phyloP scores from a whole-genome alignment of 2,888 invertebrate species.

The Cheiracanthium punctorium region DNA sequence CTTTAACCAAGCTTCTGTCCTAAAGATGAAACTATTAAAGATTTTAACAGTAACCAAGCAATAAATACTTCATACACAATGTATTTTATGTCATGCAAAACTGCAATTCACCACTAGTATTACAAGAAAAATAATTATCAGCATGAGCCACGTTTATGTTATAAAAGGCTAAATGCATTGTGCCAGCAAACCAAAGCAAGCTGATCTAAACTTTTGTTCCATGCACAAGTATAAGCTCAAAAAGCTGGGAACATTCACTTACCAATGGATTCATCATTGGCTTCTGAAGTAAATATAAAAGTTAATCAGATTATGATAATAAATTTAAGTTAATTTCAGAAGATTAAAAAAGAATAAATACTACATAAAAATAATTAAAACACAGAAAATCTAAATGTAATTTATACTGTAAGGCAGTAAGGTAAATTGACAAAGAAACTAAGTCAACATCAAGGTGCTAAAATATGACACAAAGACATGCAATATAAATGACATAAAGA shows the following conservation, averaged over 20 bases:
- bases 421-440: too few species aligned
- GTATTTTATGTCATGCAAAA: background rate
- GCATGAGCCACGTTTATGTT: background rate
- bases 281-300: constrained; percentile 67
- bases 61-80: background rate
- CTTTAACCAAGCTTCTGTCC: background rate
- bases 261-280: constrained; percentile 65
- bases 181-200: constrained; percentile 41
- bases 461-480: background rate
- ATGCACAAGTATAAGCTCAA: constrained; percentile 65
- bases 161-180: background rate
- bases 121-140: background rate
- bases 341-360: background rate
- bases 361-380: background rate
- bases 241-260: constrained; percentile 60
- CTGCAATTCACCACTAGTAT: background rate
- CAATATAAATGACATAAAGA: background rate
- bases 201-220: constrained; percentile 18
- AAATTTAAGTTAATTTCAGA: constrained; percentile 4
- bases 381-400: background rate
- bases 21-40: background rate
- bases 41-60: background rate
- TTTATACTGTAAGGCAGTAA: too few species aligned
- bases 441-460: background rate
- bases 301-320: constrained; percentile 40